Evolutionary conservation across 1,140 invertebrate species (phyloP), one percentile per base, ranked within the genome.

Genomic region (Coelopa frigida): DNA sequence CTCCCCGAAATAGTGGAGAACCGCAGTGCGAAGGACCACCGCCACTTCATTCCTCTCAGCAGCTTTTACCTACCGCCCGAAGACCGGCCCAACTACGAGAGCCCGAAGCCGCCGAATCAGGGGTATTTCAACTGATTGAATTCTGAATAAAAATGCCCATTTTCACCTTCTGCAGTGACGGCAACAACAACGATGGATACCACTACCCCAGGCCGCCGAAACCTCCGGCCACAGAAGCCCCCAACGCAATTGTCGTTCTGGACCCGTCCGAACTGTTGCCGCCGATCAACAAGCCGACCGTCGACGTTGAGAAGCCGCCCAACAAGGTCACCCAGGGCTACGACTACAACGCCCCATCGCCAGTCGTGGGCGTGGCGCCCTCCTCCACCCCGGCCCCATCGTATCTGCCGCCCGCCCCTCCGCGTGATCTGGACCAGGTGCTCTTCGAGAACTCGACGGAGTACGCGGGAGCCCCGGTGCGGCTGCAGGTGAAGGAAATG

Each of bases 1-100:
- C 27, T 66, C 26, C 62, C 62, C 4, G 62, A 66, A 32, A 61
- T 66, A 3, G 53, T 66, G 3, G 62, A 66, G 29, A 66, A 66
- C 37, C 59, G 62, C 20, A 60, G 51, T 27, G 31, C 36, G 20
- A 32, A 51, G 35, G 40, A 33, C 27, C 44, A 31, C 12, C 49
- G 36, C 32, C 56, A 52, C 33, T 66, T 66, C 46, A 66, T 66
- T 46, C 62, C 62, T 4, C 32, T 66, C 0, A 53, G 38, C 14
- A 57, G 59, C n/a, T 48, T 62, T 11, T 66, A 66, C 48, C 20
- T 62, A 5, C 55, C 61, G 4, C 62, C 62, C 0, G 61, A 58
- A 10, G 51, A 62, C 27, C 55, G 56, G 0, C 62, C 62, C 2
- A 58, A 35, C 27, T 65, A 62, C 39, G 62, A 66, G 20, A 54